A percentile compares a stretch with the other conserved stretches of the same genome.
Evolutionary conservation across 2,888 invertebrate genomes (phyloP).

Genomic region (Drosophila eohydei): DNA sequence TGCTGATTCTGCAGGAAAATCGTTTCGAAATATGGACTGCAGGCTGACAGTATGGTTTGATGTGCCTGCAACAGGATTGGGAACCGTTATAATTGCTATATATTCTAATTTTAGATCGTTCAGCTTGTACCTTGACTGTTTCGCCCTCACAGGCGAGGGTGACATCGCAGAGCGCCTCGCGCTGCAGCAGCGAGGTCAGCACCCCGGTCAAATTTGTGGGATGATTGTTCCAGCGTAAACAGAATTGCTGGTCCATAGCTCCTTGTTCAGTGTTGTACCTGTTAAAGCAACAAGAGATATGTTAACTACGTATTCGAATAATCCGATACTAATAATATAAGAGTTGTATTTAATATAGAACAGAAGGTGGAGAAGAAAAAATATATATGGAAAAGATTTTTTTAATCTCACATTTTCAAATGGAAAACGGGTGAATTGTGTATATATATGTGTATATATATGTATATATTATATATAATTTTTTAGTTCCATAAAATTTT

Average conservation of each 20-base stretch:
- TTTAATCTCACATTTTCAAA: background rate
- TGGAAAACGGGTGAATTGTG: too few species aligned
- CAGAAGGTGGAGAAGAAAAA: background rate
- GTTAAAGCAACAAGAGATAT: background rate
- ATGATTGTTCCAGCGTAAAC: slow-evolving; percentile 97
- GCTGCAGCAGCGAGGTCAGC: slow-evolving; percentile 93
- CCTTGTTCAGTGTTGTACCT: slow-evolving; percentile 86
- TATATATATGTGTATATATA: too few species aligned
- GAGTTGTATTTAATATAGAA: background rate
- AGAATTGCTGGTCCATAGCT: slow-evolving; percentile 92
- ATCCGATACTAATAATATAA: background rate
- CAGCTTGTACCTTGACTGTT: slow-evolving; percentile 89
- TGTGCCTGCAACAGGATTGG: slow-evolving; percentile 88
- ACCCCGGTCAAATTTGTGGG: slow-evolving; percentile 96
- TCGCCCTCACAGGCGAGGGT: slow-evolving; percentile 96
- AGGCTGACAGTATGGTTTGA: slow-evolving; percentile 96
- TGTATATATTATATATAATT: background rate
- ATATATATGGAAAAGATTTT: background rate
- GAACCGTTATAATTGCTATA: background rate
- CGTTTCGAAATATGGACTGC: slow-evolving; percentile 97
- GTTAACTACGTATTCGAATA: background rate
- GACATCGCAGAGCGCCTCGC: slow-evolving; percentile 96
- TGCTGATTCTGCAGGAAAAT: slow-evolving; percentile 95
- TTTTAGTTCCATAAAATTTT: background rate
- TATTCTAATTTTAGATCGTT: background rate